A percentile compares a stretch with the other conserved stretches of the same genome.
Conservation (phyloP, 2,797 vertebrate species). For the Gymnoscopelus braueri region DNA sequence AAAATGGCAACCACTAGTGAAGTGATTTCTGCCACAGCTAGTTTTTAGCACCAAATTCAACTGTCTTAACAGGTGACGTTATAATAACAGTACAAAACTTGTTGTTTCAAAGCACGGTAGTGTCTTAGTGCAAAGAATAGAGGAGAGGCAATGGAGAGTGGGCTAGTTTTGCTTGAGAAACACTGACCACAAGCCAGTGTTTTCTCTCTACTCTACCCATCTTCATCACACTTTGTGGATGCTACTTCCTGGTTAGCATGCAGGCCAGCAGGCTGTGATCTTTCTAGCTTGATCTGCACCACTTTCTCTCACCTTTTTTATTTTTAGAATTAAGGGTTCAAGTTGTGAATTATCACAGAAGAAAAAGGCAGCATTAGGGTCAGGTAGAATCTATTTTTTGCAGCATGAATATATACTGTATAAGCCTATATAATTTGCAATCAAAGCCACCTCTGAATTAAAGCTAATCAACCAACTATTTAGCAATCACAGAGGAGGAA, state of each 20-base stretch:
- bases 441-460: conserved; percentile 34
- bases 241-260: conserved; percentile 43
- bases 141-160: conserved; percentile 41
- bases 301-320: conserved; percentile 4
- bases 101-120: conserved; percentile 72
- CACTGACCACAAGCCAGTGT: conserved; percentile 16
- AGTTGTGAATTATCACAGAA: conserved; percentile 13
- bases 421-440: conserved; percentile 22
- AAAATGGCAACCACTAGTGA: conserved; percentile 54
- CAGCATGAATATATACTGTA: conserved; percentile 46
- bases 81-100: conserved; percentile 16
- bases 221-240: not conserved
- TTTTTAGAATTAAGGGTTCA: conserved; percentile 23
- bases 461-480: conserved; percentile 1
- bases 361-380: conserved; percentile 13
- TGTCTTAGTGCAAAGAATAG: conserved; percentile 60
- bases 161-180: conserved; percentile 54
- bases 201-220: conserved; percentile 17
- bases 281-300: conserved; percentile 2
- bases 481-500: conserved; percentile 28
- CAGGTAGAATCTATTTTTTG: conserved; percentile 24
- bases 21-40: conserved; percentile 40
- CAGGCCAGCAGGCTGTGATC: conserved; percentile 38
- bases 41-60: conserved; percentile 47
- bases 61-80: conserved; percentile 43